These are phyloP conservation scores for Coelinius sp. DNA, from an alignment of 2,888 invertebrate species.

Conservation along the genomic window DNA sequence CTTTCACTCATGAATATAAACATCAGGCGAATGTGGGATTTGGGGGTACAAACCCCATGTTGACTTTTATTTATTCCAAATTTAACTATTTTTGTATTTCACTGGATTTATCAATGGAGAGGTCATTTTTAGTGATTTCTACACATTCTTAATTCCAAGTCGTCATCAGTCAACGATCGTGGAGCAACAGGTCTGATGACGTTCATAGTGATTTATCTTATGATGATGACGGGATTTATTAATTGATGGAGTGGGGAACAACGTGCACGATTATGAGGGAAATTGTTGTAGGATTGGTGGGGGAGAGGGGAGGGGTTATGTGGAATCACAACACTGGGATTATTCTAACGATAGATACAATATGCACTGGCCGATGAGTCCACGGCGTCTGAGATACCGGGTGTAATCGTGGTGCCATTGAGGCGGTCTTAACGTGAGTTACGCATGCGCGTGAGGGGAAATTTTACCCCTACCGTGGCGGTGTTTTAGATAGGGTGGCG, in stretches of 20 bases:
- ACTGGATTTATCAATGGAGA: not conserved
- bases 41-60: not conserved
- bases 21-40: not conserved
- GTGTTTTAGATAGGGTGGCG: too few relatives aligned
- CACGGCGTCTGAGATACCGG: conserved; percentile 11
- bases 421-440: not conserved
- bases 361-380: conserved; percentile 9
- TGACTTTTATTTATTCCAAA: not conserved
- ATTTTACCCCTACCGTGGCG: too few relatives aligned
- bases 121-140: not conserved
- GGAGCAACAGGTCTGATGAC: conserved; percentile 62
- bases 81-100: not conserved
- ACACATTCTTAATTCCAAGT: not conserved
- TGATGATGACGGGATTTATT: not conserved
- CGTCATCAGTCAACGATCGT: not conserved
- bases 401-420: not conserved
- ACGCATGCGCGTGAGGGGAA: not conserved
- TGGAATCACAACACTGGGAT: not conserved
- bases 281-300: not conserved
- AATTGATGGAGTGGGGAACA: not conserved
- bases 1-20: not conserved
- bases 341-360: not conserved
- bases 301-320: not conserved
- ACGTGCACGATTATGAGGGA: not conserved
- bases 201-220: conserved; percentile 52